Base-by-base conservation (phyloP, 1,140 invertebrate genomes). In the Drosophila subobscura region DNA sequence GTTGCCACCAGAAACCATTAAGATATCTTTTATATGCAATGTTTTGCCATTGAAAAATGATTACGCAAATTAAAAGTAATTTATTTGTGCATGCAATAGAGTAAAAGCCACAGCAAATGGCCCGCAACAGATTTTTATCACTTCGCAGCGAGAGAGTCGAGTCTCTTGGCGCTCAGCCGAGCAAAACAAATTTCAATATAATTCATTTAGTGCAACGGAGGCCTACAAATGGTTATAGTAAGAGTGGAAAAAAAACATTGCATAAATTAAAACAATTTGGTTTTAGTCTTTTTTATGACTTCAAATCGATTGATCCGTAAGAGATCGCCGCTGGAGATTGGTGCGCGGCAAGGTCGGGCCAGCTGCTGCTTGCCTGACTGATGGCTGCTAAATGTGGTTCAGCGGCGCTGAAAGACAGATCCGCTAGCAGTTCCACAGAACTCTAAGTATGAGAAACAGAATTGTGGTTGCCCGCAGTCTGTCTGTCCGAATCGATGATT, bases 21-120 rank as follows among this genome's bases (percentile, higher is more conserved):
- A 59, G 10, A 70, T 14, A 46, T 47, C 45, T 41, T 41, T 46
- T 20, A 40, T 54, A 25, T 33, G 41, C 59, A 66, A 66, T 78
- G 65, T 47, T 47, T 61, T 85, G 80, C 77, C 77, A 85, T 85
- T 80, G 72, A 85, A 80, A 77, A 66, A 63, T 81, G 72, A 86
- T 85, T 86, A 85, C 77, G 81, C 67, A 85, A 85, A 85, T 85
- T 86, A 85, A 86, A 81, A 71, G 68, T 85, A 81, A 81, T 86
- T 86, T 81, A 75, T 85, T 81, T 80, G 72, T 25, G 58, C 61
- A 57, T 72, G 57, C 56, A 59, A 67, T 44, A 47, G 67, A 81
- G 77, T 86, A 86, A 85, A 79, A 77, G 60, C 63, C 37, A 79
- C 27, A 54, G 56, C 22, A 70, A 68, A 73, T 61, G 52, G 66